Evolutionary conservation across 2,113 vertebrate species (phyloP), one percentile per base, ranked within the genome.

Genomic region (Dipodomys ordii): DNA sequence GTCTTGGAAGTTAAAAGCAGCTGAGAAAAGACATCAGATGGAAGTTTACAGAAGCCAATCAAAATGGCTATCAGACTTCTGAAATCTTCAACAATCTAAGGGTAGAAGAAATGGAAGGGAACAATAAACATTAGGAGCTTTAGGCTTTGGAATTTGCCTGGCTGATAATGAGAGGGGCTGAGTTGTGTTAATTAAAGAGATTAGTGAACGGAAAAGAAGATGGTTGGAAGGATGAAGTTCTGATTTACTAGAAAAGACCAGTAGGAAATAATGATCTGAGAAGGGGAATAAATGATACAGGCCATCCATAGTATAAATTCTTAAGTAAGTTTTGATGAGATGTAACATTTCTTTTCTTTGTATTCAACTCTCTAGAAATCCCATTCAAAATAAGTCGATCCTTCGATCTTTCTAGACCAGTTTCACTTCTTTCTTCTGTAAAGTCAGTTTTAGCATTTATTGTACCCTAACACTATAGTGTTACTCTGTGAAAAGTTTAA

Each of bases 371-470:
- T 90, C 44, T 27, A 73, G 88, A 82, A 88, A 90, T 92, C 68
- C 88, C 32, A 81, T 76, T 93, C 39, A 82, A 89, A 85, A 73
- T 87, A 90, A 91, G 78, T 67, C 62, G 80, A 64, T 30, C 27
- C 49, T 88, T 93, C 35, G 79, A 22, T 92, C 49, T 83, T 94
- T 91, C 57, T 80, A 87, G 92, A 92, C 90, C 30, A 81, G 78
- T 79, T 96, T 90, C 20, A 78, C 78, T 91, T 93, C 53, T 87
- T 95, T 53, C 86, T 13, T 35, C 30, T 87, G 3, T 76, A 83
- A 94, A 88, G 57, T 60, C 83, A 90, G 9, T 88, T 91, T 94
- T 71, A 94, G 91, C n/a, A 81, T 95, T 88, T 95, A 64, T 84
- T 84, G 85, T 88, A 90, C 71, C 22, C 73, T 87, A 78, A 80